Evolutionary conservation across 2,113 vertebrate species (phyloP).

Genomic region (Puffinus mauretanicus): DNA sequence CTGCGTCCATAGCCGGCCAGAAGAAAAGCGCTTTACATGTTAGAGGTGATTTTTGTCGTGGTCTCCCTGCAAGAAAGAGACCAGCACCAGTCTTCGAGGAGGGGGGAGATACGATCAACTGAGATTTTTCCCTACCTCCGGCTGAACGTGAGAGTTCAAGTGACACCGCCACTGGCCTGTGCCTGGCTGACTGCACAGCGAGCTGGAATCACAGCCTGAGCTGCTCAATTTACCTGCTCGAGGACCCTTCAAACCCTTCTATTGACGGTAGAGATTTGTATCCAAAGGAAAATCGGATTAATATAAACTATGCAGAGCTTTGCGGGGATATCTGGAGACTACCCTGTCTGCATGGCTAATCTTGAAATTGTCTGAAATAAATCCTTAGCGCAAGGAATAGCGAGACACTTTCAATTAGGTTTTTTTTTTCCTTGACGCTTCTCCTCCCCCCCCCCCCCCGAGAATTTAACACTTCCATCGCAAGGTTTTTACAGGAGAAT

Average conservation of each 20-base stretch:
- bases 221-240: conserved; percentile 48
- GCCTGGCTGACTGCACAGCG: conserved; percentile 15
- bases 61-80: neutral
- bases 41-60: conserved; percentile 1
- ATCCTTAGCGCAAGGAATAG: conserved; percentile 34
- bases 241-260: conserved; percentile 37
- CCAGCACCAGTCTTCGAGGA: neutral
- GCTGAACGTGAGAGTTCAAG: conserved; percentile 49
- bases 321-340: conserved; percentile 39
- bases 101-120: conserved; percentile 7
- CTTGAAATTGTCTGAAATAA: conserved; percentile 58
- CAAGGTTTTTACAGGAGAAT: neutral
- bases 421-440: neutral
- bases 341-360: conserved; percentile 62
- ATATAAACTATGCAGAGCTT: conserved; percentile 50
- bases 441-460: no score
- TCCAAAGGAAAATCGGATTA: conserved; percentile 60
- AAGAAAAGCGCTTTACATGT: neutral
- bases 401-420: conserved; percentile 20
- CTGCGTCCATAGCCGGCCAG: neutral
- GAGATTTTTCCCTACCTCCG: conserved; percentile 51
- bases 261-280: conserved; percentile 38
- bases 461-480: conserved; percentile 23
- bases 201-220: conserved; percentile 36
- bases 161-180: conserved; percentile 44